Percentiles rank a stretch among this genome's conserved stretches.
Evolutionary conservation across 2,797 vertebrate species (phyloP).

Genomic region (Poecilia velifera): DNA sequence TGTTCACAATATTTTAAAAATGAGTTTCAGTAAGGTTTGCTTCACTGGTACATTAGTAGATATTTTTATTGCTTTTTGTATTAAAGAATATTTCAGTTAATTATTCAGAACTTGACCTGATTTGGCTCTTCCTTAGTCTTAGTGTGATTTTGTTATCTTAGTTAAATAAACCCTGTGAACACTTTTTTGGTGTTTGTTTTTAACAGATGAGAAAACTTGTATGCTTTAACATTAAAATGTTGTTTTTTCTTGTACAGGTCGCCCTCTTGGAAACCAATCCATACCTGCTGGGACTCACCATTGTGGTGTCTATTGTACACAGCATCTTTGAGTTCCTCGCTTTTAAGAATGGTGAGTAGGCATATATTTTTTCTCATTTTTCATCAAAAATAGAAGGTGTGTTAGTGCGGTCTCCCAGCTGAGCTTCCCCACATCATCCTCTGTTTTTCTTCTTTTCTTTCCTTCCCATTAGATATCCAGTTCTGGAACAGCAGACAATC

Average conservation of each 20-base stretch:
- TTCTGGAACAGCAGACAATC: slow-evolving; percentile 99
- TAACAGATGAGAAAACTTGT: not conserved
- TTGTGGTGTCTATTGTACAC: slow-evolving; percentile 94
- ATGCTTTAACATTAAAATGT: not conserved
- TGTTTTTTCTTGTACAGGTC: slow-evolving; percentile 78
- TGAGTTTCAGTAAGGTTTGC: not conserved
- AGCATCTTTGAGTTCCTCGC: slow-evolving; percentile 97
- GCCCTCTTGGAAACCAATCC: slow-evolving; percentile 96
- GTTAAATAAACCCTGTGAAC: not conserved
- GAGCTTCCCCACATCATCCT: not conserved
- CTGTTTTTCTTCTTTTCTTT: not conserved
- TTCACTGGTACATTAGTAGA: too few species aligned
- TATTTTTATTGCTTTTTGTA: not conserved
- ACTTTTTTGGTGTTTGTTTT: not conserved
- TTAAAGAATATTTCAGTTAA: not conserved
- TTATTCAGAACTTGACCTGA: not conserved
- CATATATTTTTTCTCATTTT: not conserved
- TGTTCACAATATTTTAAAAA: not conserved
- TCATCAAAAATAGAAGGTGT: not conserved
- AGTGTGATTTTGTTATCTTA: not conserved
- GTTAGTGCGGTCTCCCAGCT: not conserved
- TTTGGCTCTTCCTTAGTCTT: too few species aligned
- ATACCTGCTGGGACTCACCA: slow-evolving; percentile 92
- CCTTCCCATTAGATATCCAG: slow-evolving; percentile 88
- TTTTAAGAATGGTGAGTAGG: slow-evolving; percentile 91